Evolutionary conservation across 2,888 invertebrate genomes (phyloP), one percentile per base, ranked within the genome.

Genomic region (Plagiodera versicolora): DNA sequence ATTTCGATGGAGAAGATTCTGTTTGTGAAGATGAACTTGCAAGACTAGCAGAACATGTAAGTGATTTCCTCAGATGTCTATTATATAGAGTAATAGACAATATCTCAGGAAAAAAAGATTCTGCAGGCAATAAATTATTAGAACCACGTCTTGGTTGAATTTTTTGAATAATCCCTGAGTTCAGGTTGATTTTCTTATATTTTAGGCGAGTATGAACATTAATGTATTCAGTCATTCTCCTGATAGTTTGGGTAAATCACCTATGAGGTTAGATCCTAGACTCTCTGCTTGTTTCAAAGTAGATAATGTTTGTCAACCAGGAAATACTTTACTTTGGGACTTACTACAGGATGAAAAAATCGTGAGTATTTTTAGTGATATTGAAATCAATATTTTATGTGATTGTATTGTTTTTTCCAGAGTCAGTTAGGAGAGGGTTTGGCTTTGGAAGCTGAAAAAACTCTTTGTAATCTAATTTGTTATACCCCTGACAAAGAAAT

Each of bases 271-370:
- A 0, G 81, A 81, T 72, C 77, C 79, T 4, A 71, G 79, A 59
- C 67, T 81, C 35, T 79, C 79, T 1, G 78, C 79, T n/a, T 77
- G 76, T 68, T 81, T 81, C 66, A 80, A 80, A 72, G 76, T 80
- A 3, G 81, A 81, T 64, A 80, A 91, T 72, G 94, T 96, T 20
- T 95, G 95, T 77, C 89, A 92, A 70, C 92, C 94, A 44, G 96
- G 96, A 1, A 93, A 92, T 78, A 97, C 96, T 5, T 81, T 97
- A 64, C 85, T 97, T 1, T 97, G 96, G 96, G 96, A 97, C 82
- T 82, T 97, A 65, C 82, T 97, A 66, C 95, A 95, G 80, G 95
- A 96, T 78, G 91, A 92, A 72, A 90, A 89, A 81, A 94, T 94
- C 77, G 90, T 90, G 82, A 86, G 87, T 83, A 6, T 24, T 24